Conservation (phyloP, 2,113 vertebrate species). For the Mesocricetus auratus region DNA sequence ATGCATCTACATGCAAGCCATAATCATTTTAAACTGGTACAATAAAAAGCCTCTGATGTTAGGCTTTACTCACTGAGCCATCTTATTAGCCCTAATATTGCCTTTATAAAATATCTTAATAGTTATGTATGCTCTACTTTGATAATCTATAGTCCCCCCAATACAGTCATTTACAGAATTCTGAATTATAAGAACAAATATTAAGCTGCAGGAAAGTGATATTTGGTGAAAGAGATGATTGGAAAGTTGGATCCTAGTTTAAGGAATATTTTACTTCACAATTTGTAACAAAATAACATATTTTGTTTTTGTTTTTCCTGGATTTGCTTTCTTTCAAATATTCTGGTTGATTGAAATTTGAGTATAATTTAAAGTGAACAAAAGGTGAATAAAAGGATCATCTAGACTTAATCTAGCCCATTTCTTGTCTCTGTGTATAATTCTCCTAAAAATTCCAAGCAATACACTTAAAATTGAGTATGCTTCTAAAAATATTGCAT, state of each 20-base stretch:
- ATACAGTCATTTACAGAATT: neutral
- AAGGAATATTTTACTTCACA: neutral
- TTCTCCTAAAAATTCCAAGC: constrained; percentile 1
- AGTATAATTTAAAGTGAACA: neutral
- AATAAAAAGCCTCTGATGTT: neutral
- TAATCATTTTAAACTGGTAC: neutral
- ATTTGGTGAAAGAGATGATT: neutral
- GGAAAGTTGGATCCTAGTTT: neutral
- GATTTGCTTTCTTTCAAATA: neutral
- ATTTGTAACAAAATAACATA: neutral
- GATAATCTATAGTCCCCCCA: neutral
- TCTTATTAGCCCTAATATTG: neutral
- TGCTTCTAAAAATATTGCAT: neutral
- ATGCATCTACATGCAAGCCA: neutral
- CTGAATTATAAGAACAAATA: neutral
- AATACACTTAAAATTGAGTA: neutral
- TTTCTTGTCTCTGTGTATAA: neutral
- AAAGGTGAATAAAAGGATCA: neutral
- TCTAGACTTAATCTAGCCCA: neutral
- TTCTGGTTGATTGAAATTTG: neutral
- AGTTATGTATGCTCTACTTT: neutral
- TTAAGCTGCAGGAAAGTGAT: neutral
- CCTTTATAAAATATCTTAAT: neutral
- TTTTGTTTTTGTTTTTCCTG: neutral
- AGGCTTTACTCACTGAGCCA: neutral